A percentile compares a stretch with the other conserved stretches of the same genome.
Evolutionary conservation across 53 echinoderm and acorn worm species (phyloP).

Genomic region (Arbacia lixula): DNA sequence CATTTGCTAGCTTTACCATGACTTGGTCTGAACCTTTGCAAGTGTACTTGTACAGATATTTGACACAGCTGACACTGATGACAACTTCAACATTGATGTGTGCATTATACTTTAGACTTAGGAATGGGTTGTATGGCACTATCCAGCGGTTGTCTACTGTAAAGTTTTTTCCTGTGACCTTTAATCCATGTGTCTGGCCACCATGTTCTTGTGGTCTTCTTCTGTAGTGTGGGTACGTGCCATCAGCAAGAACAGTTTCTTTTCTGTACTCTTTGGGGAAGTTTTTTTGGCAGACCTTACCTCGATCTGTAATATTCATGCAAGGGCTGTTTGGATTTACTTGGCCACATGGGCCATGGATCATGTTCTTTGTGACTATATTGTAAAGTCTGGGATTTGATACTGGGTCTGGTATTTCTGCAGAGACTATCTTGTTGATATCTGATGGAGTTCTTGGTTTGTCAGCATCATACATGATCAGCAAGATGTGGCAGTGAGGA

Average conservation of each 20-base stretch:
- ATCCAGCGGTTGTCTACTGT: constrained; percentile 47
- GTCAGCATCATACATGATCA: constrained; percentile 42
- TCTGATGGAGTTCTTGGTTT: constrained; percentile 46
- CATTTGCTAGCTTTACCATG: constrained; percentile 3
- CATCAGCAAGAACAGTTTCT: not conserved
- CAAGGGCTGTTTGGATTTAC: constrained; percentile 17
- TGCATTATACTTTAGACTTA: constrained; percentile 7
- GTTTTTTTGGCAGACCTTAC: constrained; percentile 3
- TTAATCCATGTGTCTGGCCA: not conserved
- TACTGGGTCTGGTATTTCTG: constrained; percentile 43
- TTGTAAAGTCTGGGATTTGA: constrained; percentile 10
- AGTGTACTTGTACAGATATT: constrained; percentile 58
- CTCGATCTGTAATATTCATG: no score
- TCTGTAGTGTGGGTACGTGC: constrained; percentile 6
- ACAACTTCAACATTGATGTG: constrained; percentile 65
- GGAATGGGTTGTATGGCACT: constrained; percentile 55
- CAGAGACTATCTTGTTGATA: constrained; percentile 38
- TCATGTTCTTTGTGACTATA: constrained; percentile 37
- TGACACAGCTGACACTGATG: constrained; percentile 49
- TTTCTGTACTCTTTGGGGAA: constrained; percentile 17
- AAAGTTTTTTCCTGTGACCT: not conserved
- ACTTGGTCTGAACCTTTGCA: constrained; percentile 46
- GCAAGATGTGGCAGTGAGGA: constrained; percentile 56
- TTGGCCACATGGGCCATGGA: constrained; percentile 41
- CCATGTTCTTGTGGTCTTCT: not conserved